phyloP scores from a whole-genome alignment of 2,113 vertebrate genomes.

The Calypte anna region DNA sequence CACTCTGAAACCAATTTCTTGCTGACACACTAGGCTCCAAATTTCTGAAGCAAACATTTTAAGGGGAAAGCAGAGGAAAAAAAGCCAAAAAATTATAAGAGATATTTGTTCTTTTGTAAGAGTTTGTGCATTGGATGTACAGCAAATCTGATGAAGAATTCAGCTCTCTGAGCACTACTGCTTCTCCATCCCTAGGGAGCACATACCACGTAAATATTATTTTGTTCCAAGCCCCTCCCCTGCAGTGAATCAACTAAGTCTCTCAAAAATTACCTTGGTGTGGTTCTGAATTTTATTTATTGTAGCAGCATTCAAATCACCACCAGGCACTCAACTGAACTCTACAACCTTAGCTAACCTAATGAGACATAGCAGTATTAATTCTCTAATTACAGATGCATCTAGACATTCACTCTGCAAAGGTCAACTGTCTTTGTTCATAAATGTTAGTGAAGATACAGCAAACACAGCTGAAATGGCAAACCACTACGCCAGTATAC shows the following conservation, averaged over 20 bases:
- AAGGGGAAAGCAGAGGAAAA: not conserved
- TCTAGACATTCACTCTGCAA: conserved; percentile 36
- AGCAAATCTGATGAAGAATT: not conserved
- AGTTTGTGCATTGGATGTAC: not conserved
- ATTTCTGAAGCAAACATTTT: not conserved
- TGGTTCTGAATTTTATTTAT: not conserved
- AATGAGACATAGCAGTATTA: conserved; percentile 26
- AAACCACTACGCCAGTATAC: not conserved
- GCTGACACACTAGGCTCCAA: not conserved
- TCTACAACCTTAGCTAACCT: conserved; percentile 20
- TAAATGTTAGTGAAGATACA: not conserved
- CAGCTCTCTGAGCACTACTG: not conserved
- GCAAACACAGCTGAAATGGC: not conserved
- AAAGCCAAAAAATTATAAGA: not conserved
- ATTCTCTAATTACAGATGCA: conserved; percentile 50
- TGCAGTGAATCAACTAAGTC: not conserved
- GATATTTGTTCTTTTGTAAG: not conserved
- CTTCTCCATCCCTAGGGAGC: not conserved
- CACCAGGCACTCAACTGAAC: not conserved
- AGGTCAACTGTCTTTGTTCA: conserved; percentile 48
- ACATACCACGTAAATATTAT: not conserved
- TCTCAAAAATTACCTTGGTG: not conserved
- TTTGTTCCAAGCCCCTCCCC: conserved; percentile 2
- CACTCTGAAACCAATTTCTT: not conserved
- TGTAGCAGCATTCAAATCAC: not conserved